Percentiles rank a stretch among this genome's conserved stretches.
These are phyloP conservation scores for Nyctereutes procyonoides DNA, from an alignment of 2,113 vertebrate genomes.

Conservation along the genomic window DNA sequence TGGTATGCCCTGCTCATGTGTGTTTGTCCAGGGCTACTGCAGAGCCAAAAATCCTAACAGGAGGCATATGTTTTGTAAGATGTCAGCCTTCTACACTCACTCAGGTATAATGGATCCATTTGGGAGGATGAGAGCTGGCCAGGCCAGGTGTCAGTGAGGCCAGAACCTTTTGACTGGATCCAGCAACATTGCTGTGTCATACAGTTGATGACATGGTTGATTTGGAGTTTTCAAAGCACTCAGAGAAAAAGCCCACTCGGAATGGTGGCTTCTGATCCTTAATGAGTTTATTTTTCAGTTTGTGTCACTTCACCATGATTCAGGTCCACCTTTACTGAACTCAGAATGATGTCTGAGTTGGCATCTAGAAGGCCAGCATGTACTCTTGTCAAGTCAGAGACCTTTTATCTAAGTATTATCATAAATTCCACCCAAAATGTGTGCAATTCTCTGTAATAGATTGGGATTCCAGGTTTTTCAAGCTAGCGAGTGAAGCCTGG, in stretches of 20 bases:
- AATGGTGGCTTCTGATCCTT: background rate
- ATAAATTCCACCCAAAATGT: background rate
- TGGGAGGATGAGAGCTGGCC: background rate
- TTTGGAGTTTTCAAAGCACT: background rate
- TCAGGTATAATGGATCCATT: background rate
- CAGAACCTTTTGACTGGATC: background rate
- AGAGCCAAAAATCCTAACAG: background rate
- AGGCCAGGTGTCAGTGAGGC: background rate
- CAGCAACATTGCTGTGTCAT: background rate
- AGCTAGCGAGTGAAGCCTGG: background rate
- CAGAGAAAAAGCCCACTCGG: background rate
- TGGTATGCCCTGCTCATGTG: background rate
- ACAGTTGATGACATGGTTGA: background rate
- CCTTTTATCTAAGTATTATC: background rate
- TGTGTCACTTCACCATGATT: background rate
- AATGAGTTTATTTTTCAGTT: background rate
- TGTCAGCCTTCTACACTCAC: fast-evolving
- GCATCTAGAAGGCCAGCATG: fast-evolving
- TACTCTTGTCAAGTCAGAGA: background rate
- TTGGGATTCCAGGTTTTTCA: background rate
- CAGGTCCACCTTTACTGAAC: background rate
- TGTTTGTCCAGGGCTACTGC: background rate
- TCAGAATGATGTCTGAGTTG: background rate
- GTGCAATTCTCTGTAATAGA: background rate
- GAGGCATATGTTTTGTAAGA: background rate